Evolutionary conservation across 1,140 invertebrate species (phyloP).

Genomic region (Meteorus sp.): DNA sequence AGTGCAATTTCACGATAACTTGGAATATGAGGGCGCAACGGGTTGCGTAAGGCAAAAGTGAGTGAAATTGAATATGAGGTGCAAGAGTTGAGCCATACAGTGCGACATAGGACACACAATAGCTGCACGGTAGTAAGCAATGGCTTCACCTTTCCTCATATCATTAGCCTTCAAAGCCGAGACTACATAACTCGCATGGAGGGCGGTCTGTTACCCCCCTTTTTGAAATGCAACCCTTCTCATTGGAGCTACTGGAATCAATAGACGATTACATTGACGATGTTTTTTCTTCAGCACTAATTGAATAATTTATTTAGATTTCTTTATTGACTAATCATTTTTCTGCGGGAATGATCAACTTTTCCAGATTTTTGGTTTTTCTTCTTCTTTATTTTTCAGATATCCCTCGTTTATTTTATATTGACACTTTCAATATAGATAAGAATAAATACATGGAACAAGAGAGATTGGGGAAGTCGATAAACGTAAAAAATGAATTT

Average conservation of each 20-base stretch:
- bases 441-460: background rate
- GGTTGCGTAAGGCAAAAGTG: too few species aligned
- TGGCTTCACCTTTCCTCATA: constrained; percentile 1
- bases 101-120: too few species aligned
- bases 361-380: background rate
- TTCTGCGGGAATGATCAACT: background rate
- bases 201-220: background rate
- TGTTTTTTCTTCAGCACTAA: too few species aligned
- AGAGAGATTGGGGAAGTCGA: too few species aligned
- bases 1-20: too few species aligned
- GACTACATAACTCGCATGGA: background rate
- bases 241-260: too few species aligned
- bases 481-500: background rate
- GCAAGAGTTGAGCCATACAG: too few species aligned
- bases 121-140: background rate
- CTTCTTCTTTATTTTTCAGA: background rate
- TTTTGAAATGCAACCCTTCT: background rate
- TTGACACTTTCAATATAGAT: background rate
- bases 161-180: background rate
- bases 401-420: background rate
- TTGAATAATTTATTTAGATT: too few species aligned
- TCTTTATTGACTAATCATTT: background rate
- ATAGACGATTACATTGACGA: too few species aligned
- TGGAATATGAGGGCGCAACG: too few species aligned
- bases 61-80: too few species aligned